These are phyloP conservation scores for Charaxes varanes DNA, from an alignment of 1,140 invertebrate species.

Conservation along the genomic window DNA sequence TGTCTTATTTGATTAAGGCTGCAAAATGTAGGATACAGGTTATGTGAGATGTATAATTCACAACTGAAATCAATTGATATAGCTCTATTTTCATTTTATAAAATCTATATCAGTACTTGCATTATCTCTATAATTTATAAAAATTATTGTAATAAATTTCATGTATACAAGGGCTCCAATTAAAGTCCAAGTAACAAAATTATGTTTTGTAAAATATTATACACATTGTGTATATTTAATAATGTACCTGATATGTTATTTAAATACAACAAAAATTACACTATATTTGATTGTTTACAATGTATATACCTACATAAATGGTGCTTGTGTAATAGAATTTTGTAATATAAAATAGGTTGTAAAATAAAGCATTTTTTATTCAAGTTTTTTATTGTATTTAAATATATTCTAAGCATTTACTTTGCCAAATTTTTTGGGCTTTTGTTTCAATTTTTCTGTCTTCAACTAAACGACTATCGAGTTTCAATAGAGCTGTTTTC, in stretches of 20 bases:
- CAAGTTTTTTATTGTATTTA: slow-evolving; percentile 30
- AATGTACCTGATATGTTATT: slow-evolving; percentile 43
- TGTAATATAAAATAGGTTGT: slow-evolving; percentile 28
- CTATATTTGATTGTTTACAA: slow-evolving; percentile 23
- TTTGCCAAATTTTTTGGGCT: slow-evolving; percentile 52
- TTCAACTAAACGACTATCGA: slow-evolving; percentile 26
- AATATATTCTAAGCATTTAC: slow-evolving; percentile 52
- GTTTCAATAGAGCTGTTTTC: slow-evolving; percentile 35
- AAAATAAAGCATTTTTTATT: slow-evolving; percentile 31
- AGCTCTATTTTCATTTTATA: too few relatives aligned
- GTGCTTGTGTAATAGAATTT: slow-evolving; percentile 46
- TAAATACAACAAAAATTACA: slow-evolving; percentile 20
- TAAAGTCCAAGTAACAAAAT: not conserved
- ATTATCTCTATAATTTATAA: too few relatives aligned
- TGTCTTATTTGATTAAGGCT: too few relatives aligned
- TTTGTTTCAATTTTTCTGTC: slow-evolving; percentile 50
- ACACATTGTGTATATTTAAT: slow-evolving; percentile 20
- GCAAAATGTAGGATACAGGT: too few relatives aligned
- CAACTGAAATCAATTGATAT: too few relatives aligned
- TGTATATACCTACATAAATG: slow-evolving; percentile 33
- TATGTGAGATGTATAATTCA: too few relatives aligned
- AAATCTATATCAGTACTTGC: too few relatives aligned
- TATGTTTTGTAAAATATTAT: not conserved
- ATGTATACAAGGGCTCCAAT: too few relatives aligned
- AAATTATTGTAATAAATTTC: too few relatives aligned